Percentiles rank a stretch among this genome's conserved stretches.
Evolutionary conservation across 92 coral and sea anemone species (phyloP).

Genomic region (Epizoanthus fatuus): DNA sequence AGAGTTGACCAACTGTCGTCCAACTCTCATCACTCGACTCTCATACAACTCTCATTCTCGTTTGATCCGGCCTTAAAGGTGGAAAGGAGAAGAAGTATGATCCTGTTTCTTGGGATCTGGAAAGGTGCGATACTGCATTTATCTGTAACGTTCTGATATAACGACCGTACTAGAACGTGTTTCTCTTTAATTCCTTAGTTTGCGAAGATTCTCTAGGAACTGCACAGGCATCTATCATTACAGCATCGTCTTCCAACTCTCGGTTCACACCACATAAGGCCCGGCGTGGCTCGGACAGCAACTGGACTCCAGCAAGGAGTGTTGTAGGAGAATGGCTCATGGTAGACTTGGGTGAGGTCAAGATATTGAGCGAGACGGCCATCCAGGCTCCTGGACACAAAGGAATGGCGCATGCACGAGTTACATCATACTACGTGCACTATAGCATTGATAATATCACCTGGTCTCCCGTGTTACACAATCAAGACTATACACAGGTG

Average conservation of each 20-base stretch:
- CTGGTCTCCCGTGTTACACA: not conserved
- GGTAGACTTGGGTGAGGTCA: conserved; percentile 4
- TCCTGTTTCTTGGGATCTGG: too few species aligned
- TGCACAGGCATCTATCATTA: not conserved
- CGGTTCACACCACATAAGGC: conserved; percentile 14
- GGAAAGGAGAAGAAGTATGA: too few species aligned
- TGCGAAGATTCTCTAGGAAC: not conserved
- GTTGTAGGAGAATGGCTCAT: conserved; percentile 34
- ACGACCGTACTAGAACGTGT: not conserved
- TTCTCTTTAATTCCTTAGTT: not conserved
- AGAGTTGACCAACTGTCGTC: too few species aligned
- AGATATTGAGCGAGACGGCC: not conserved
- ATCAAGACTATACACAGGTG: conserved; percentile 7
- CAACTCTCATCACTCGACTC: too few species aligned
- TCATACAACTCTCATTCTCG: too few species aligned
- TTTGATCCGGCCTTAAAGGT: too few species aligned
- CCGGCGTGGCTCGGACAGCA: not conserved
- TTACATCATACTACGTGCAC: conserved; percentile 14
- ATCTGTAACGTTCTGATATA: too few species aligned
- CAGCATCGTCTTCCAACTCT: conserved; percentile 9
- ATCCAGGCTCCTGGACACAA: conserved; percentile 16
- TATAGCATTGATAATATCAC: conserved; percentile 16
- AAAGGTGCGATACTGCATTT: too few species aligned
- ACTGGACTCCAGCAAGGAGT: conserved; percentile 25
- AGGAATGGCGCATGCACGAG: not conserved